Percentiles rank a stretch among this genome's conserved stretches.
phyloP scores from a whole-genome alignment of 2,113 vertebrate species.

The Caranx ignobilis region DNA sequence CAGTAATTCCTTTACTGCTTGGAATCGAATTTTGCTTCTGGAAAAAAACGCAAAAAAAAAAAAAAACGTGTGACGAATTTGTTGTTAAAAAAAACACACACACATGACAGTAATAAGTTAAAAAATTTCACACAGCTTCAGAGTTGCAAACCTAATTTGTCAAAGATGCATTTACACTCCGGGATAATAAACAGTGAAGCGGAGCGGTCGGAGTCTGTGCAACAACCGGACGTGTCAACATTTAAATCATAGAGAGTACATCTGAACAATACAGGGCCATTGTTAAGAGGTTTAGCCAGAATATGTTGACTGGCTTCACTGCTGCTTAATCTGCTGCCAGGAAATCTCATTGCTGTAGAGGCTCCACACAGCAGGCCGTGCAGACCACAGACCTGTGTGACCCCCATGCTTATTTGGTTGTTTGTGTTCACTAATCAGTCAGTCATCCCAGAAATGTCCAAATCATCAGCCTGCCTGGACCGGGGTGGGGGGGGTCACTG shows the following conservation, averaged over 20 bases:
- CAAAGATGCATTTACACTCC: not conserved
- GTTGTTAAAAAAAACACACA: slow-evolving; percentile 69
- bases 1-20: slow-evolving; percentile 56
- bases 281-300: slow-evolving; percentile 24
- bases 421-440: slow-evolving; percentile 75
- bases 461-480: slow-evolving; percentile 19
- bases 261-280: slow-evolving; percentile 15
- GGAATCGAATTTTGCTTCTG: slow-evolving; percentile 50
- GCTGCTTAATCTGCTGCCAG: slow-evolving; percentile 38
- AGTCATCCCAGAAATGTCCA: slow-evolving; percentile 67
- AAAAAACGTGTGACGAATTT: slow-evolving; percentile 46
- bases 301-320: slow-evolving; percentile 29
- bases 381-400: slow-evolving; percentile 51
- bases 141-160: slow-evolving; percentile 24
- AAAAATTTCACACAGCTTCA: slow-evolving; percentile 15
- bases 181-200: not conserved
- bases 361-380: slow-evolving; percentile 28
- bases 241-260: slow-evolving; percentile 1
- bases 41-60: slow-evolving; percentile 17
- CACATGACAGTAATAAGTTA: not conserved
- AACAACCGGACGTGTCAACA: not conserved
- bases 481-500: slow-evolving; percentile 25
- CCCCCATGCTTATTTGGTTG: slow-evolving; percentile 56
- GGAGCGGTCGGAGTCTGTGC: not conserved
- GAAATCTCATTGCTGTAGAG: slow-evolving; percentile 27